These are phyloP conservation scores for Dolichallabes microphthalmus DNA, from an alignment of 2,113 vertebrate genomes.

Conservation along the genomic window DNA sequence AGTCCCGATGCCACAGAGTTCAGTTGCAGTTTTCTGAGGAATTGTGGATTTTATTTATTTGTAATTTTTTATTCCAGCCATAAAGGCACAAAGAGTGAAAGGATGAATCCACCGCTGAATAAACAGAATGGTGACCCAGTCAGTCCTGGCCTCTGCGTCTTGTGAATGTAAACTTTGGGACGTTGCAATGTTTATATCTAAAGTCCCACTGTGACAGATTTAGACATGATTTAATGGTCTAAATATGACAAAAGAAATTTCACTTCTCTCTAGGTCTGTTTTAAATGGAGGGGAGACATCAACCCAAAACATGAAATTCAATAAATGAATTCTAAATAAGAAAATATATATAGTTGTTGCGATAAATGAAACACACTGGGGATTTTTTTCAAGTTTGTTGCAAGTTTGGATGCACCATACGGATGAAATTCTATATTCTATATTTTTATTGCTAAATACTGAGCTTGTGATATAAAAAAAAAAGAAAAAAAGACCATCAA, in stretches of 20 bases:
- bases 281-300: not conserved
- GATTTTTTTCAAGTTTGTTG: not conserved
- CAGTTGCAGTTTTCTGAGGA: conserved; percentile 1
- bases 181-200: not conserved
- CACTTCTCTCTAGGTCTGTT: not conserved
- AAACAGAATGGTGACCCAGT: not conserved
- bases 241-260: not conserved
- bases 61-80: conserved; percentile 3
- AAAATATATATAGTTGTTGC: not conserved
- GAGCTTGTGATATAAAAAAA: not conserved
- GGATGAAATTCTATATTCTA: not conserved
- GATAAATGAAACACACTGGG: not conserved
- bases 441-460: not conserved
- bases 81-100: not conserved
- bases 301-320: not conserved
- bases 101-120: not conserved
- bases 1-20: conserved; percentile 55
- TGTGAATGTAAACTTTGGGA: not conserved
- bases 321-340: not conserved
- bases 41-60: not conserved
- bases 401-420: not conserved
- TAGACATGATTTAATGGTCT: not conserved
- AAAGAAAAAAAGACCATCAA: not conserved
- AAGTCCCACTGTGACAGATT: not conserved
- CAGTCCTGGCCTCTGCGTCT: not conserved